phyloP scores from a whole-genome alignment of 2,113 vertebrate genomes.

The Microcebus lehilahytsara region DNA sequence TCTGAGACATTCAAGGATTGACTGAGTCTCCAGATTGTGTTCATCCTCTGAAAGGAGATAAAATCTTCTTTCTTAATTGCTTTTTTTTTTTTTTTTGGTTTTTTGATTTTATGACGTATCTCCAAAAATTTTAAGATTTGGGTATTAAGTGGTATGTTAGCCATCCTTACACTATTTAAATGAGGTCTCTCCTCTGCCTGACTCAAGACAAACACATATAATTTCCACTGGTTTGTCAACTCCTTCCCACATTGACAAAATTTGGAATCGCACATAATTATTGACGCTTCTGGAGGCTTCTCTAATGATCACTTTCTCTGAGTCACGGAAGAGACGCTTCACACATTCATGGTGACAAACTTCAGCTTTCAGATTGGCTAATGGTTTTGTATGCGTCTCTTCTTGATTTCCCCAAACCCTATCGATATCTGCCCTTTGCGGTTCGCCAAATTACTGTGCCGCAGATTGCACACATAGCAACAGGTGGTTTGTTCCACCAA shows the following conservation, averaged over 20 bases:
- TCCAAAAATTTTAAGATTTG: not conserved
- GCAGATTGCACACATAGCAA: not conserved
- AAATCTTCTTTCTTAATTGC: not conserved
- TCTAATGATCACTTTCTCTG: not conserved
- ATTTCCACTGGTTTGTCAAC: not conserved
- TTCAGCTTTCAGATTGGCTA: not conserved
- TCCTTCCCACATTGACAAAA: not conserved
- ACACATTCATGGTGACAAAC: fast-evolving
- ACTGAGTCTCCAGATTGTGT: not conserved
- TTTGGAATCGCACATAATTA: not conserved
- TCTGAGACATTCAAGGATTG: not conserved
- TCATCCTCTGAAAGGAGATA: not conserved
- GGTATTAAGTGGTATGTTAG: not conserved
- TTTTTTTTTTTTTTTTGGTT: not conserved
- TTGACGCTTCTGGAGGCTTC: not conserved
- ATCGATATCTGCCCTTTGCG: not conserved
- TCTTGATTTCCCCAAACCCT: not conserved
- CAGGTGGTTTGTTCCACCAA: fast-evolving
- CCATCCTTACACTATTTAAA: not conserved
- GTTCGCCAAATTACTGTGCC: fast-evolving
- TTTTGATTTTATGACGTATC: not conserved
- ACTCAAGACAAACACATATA: not conserved
- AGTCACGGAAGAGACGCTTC: fast-evolving
- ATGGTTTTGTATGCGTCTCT: not conserved
- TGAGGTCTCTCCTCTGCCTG: not conserved